A percentile compares a stretch with the other conserved stretches of the same genome.
These are phyloP conservation scores for Aviceda subcristata DNA, from an alignment of 2,113 vertebrate species.

Conservation along the genomic window DNA sequence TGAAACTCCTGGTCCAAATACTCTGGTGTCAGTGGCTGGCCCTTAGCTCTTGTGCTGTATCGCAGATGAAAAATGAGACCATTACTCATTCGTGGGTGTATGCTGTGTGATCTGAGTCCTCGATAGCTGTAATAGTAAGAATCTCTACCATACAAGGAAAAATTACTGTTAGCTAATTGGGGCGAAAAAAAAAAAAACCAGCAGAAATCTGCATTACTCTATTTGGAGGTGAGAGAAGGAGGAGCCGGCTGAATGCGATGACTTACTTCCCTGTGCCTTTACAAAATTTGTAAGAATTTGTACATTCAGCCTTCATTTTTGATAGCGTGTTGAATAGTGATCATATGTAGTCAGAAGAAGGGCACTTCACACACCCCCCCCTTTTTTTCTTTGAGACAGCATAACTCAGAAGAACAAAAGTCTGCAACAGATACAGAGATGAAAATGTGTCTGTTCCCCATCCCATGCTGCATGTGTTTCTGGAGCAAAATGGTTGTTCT, in stretches of 20 bases:
- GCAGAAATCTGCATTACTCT: background rate
- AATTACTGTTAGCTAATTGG: background rate
- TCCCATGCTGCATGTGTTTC: rapidly evolving
- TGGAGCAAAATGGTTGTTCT: background rate
- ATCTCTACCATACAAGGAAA: background rate
- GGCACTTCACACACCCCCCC: no score
- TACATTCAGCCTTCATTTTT: background rate
- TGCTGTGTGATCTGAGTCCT: background rate
- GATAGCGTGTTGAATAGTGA: background rate
- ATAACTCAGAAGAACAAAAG: background rate
- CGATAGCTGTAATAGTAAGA: background rate
- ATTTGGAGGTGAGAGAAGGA: background rate
- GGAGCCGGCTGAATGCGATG: background rate
- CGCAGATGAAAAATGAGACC: background rate
- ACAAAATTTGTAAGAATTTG: background rate
- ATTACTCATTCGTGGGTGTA: background rate
- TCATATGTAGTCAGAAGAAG: background rate
- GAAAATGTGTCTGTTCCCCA: background rate
- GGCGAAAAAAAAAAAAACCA: background rate
- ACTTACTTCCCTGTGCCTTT: background rate
- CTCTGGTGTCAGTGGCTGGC: background rate
- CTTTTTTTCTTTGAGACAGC: background rate
- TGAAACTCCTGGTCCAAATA: background rate
- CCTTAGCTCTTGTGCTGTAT: background rate
- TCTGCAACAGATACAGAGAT: background rate